Conservation (phyloP, 1,140 invertebrate genomes). For the Colletes latitarsis region DNA sequence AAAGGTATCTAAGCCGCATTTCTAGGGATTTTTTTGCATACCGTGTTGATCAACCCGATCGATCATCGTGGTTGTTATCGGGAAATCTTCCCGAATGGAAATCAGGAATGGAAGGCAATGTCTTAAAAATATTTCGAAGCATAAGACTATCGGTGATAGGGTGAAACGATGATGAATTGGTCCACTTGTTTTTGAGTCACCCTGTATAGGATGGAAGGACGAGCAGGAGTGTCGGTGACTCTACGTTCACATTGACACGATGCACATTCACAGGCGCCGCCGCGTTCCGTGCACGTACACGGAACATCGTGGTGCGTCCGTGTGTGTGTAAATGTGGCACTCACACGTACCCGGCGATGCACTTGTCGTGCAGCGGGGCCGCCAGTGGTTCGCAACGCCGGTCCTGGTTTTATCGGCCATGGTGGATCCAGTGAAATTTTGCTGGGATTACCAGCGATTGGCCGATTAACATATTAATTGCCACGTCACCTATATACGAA, state of each 20-base stretch:
- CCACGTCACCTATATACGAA: too few relatives aligned
- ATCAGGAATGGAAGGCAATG: too few relatives aligned
- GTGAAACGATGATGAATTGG: background rate
- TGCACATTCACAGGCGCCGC: constrained; percentile 1
- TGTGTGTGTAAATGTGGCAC: constrained; percentile 11
- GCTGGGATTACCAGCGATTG: too few relatives aligned
- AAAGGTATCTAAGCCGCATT: too few relatives aligned
- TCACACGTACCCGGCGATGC: constrained; percentile 47
- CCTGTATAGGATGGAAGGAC: constrained; percentile 49
- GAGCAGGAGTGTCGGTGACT: constrained; percentile 65
- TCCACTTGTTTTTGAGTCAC: constrained; percentile 9
- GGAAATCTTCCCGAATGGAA: too few relatives aligned
- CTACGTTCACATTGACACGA: constrained; percentile 58
- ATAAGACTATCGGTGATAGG: too few relatives aligned
- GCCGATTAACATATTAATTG: too few relatives aligned
- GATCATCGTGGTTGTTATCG: background rate
- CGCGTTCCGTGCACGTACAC: constrained; percentile 45
- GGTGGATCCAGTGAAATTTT: background rate
- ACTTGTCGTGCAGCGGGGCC: constrained; percentile 62
- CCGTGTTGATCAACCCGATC: too few relatives aligned
- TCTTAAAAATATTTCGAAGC: too few relatives aligned
- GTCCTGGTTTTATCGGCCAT: background rate
- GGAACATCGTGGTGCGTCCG: constrained; percentile 38
- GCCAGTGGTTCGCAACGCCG: constrained; percentile 57
- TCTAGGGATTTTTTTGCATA: too few relatives aligned